A percentile compares a stretch with the other conserved stretches of the same genome.
Conservation (phyloP, 2,888 invertebrate species). For the Drosophila pegasa region DNA sequence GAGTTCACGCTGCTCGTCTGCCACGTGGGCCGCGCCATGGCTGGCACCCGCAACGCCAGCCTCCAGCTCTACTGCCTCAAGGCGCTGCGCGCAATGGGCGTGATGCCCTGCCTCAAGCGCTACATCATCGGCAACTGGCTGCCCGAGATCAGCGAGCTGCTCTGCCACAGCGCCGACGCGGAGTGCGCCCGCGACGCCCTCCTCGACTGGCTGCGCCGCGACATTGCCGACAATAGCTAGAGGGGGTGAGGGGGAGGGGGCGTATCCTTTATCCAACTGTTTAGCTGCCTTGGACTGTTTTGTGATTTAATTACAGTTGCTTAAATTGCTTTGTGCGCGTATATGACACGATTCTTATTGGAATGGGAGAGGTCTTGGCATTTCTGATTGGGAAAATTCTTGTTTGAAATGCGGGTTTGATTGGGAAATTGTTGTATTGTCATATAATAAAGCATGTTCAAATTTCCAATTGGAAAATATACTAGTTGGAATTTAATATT, state of each 20-base stretch:
- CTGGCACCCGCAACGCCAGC: constrained; percentile 44
- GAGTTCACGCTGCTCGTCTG: constrained; percentile 78
- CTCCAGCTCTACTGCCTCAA: constrained; percentile 81
- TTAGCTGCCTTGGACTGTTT: background rate
- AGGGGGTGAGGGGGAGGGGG: too few species aligned
- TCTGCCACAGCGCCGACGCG: constrained; percentile 59
- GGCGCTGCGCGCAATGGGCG: constrained; percentile 76
- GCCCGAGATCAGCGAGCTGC: constrained; percentile 52
- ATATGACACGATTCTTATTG: background rate
- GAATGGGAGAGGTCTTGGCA: too few species aligned
- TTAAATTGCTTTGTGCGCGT: constrained; percentile 39
- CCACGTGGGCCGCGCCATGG: constrained; percentile 65
- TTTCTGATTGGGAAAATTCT: background rate
- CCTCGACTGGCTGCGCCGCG: constrained; percentile 71
- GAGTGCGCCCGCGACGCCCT: constrained; percentile 68
- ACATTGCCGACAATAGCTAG: constrained; percentile 69
- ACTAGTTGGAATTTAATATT: too few species aligned
- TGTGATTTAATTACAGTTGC: constrained; percentile 25
- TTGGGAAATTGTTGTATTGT: too few species aligned
- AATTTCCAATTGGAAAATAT: too few species aligned
- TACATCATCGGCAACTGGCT: constrained; percentile 77
- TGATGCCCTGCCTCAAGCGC: constrained; percentile 81
- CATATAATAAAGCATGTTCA: too few species aligned
- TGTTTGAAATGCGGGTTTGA: too few species aligned
- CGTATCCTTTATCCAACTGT: too few species aligned